Conservation (phyloP, 1,140 invertebrate genomes). For the Drosophila punjabiensis region DNA sequence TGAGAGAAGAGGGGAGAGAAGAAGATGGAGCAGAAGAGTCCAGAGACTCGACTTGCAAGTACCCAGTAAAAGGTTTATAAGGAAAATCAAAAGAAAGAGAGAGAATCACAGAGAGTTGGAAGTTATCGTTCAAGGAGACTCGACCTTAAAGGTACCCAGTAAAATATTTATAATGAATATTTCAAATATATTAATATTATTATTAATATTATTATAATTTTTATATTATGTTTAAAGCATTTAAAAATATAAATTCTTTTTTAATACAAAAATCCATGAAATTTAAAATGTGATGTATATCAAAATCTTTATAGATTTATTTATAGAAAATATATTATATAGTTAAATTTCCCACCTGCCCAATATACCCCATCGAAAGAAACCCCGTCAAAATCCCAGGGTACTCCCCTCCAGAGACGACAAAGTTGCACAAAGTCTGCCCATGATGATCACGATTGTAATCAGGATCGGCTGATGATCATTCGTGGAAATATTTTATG, state of each 20-base stretch:
- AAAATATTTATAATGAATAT: background rate
- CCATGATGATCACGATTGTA: slow-evolving; percentile 51
- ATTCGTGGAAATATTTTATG: slow-evolving; percentile 71
- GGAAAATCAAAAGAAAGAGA: background rate
- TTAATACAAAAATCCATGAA: too few species aligned
- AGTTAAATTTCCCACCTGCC: background rate
- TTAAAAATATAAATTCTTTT: too few species aligned
- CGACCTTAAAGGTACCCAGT: background rate
- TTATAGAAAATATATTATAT: too few species aligned
- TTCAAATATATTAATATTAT: too few species aligned
- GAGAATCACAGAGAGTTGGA: background rate
- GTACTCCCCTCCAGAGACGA: slow-evolving; percentile 35
- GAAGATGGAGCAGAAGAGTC: background rate
- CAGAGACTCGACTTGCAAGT: background rate
- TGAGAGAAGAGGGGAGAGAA: slow-evolving; percentile 15
- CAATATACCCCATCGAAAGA: background rate
- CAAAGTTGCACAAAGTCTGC: slow-evolving; percentile 56
- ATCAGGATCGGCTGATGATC: slow-evolving; percentile 46
- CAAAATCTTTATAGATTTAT: too few species aligned
- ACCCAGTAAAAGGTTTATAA: background rate
- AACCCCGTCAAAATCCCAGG: background rate
- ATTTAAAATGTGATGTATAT: too few species aligned
- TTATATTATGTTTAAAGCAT: too few species aligned
- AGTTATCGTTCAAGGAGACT: too few species aligned
- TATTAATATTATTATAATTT: too few species aligned